These are phyloP conservation scores for Ruditapes philippinarum DNA, from an alignment of 1,140 invertebrate genomes.

Conservation along the genomic window DNA sequence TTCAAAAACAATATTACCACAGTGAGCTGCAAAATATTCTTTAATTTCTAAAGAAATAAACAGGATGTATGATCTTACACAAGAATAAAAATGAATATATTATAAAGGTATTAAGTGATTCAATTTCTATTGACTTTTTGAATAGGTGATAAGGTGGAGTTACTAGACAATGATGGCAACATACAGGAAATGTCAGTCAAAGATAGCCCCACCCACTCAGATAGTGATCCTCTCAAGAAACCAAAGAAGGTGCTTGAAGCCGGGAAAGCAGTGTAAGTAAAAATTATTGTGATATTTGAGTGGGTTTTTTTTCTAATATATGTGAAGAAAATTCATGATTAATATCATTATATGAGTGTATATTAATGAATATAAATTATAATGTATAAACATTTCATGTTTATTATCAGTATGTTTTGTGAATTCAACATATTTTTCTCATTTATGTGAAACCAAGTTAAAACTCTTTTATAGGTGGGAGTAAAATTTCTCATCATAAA, in stretches of 20 bases:
- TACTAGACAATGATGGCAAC: conserved; percentile 61
- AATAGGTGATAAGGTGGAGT: conserved; percentile 74
- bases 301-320: background rate
- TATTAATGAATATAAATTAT: too few relatives aligned
- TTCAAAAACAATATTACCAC: background rate
- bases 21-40: background rate
- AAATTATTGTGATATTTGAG: background rate
- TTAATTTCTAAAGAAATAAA: background rate
- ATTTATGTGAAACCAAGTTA: too few relatives aligned
- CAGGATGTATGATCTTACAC: background rate
- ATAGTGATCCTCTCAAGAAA: conserved; percentile 57
- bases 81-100: background rate
- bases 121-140: background rate
- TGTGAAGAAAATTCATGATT: background rate
- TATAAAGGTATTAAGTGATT: too few relatives aligned
- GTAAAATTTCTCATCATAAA: too few relatives aligned
- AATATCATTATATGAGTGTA: background rate
- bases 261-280: conserved; percentile 73
- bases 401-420: too few relatives aligned
- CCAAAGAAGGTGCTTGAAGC: conserved; percentile 60
- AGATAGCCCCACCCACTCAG: conserved; percentile 34
- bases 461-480: too few relatives aligned
- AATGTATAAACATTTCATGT: too few relatives aligned
- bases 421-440: too few relatives aligned
- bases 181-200: conserved; percentile 25